Conservation (phyloP, 2,113 vertebrate genomes). For the Platysteira castanea region DNA sequence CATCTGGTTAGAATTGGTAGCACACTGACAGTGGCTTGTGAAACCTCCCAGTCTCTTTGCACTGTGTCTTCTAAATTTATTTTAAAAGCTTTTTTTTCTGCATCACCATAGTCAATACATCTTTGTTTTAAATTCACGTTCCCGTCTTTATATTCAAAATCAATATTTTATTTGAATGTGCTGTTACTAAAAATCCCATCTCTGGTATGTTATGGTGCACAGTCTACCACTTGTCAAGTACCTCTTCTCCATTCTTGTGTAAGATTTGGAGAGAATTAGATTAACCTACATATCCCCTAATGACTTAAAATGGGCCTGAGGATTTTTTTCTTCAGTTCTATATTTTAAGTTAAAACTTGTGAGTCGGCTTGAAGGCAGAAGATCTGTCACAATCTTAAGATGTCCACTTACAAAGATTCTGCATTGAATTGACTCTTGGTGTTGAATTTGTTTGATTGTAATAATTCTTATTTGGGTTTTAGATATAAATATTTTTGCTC, state of each 20-base stretch:
- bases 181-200: background rate
- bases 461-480: background rate
- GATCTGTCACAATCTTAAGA: background rate
- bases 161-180: background rate
- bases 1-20: background rate
- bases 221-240: background rate
- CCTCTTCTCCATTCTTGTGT: background rate
- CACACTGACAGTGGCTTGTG: background rate
- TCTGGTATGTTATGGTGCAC: background rate
- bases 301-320: background rate
- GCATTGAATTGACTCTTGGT: background rate
- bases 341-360: background rate
- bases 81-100: background rate
- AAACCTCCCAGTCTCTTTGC: background rate
- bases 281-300: rapidly evolving
- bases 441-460: slow-evolving; percentile 14
- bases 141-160: background rate
- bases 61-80: background rate
- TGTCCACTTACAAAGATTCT: background rate
- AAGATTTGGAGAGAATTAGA: background rate
- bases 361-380: background rate
- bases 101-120: background rate
- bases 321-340: background rate
- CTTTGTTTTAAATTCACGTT: background rate
- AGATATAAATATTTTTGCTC: background rate